Base-by-base conservation (phyloP, 2,888 invertebrate genomes). In the Troides helena region DNA sequence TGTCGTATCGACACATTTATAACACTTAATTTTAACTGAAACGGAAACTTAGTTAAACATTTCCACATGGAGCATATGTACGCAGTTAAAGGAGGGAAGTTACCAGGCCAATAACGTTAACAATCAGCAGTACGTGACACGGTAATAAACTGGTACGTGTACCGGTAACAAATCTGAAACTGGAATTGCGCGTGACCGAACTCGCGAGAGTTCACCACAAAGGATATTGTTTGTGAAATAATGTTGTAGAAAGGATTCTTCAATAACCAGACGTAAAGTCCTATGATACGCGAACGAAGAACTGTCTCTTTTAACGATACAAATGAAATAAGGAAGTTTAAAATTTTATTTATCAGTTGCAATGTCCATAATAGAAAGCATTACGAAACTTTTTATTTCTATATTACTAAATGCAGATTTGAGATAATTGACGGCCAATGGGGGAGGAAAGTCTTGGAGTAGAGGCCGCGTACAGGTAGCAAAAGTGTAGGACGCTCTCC, bases 51-150 rank as follows among this genome's bases (percentile, higher is more conserved):
- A 72, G 57, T 57, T 21, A 57, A 57, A 57, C 7, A 21, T 57
- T 57, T 23, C 57, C 57, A 18, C n/a, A 57, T 57, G 21, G 18
- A 50, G 14, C 50, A 57, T 21, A 57, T 23, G 57, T 18, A 21
- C 18, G 21, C 21, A 10, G 57, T 23, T 57, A 23, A 57, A 53
- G 36, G 25, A 14, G 58, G 63, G 53, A 69, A 65, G 69, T 59
- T 70, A 58, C 50, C 39, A 53, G 62, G 10, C 57, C 62, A 65
- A 65, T 66, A 65, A 62, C 58, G 36, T 63, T 65, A 68, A 63
- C 70, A 72, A 74, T 74, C 74, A 68, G 72, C 65, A 67, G 61
- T 67, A 76, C 74, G 76, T 78, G 78, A 74, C 72, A 69, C 67
- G 58, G 73, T 65, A 65, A 69, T 65, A 69, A 57, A 46, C 72